Evolutionary conservation across 1,140 invertebrate species (phyloP), one percentile per base, ranked within the genome.

Genomic region (Rhopalosiphum maidis): DNA sequence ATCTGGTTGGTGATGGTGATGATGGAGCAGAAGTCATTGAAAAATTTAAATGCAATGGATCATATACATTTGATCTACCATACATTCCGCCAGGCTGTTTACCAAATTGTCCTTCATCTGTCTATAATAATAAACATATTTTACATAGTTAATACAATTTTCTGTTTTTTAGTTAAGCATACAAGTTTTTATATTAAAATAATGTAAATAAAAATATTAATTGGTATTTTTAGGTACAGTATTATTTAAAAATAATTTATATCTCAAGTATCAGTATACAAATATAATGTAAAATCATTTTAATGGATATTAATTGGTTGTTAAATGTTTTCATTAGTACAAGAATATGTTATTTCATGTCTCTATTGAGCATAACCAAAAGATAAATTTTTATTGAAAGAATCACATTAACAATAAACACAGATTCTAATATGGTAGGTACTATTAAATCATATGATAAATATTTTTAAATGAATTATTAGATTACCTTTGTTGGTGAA

Each of bases 1-100:
- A 95, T 93, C 96, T 95, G 23, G 97, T 97, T 7, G 97, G 97
- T 2, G 97, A 97, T 11, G 97, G 97, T 15, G 97, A 97, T 93
- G 96, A 97, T 48, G 88, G 91, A 89, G 94, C 88, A 54, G 92
- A 94, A 60, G 77, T 68, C 86, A 95, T 94, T 77, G 95, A 95
- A 91, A 96, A 93, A 94, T 95, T 96, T 55, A 96, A 94, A 94
- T 94, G 95, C 23, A 96, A 83, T 0, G 95, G 95, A 94, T 96
- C 95, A 88, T 95, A 95, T 25, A 95, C 6, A 88, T 51, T 86
- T 30, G 48, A 30, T 48, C 86, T 86, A 9, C 22, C 48, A 37
- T 11, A 37, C 22, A 89, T 37, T 41, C 55, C 43, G 43, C 43
- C 46, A 77, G 86, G 46, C 11, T 83, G 77, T 93, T 68, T 89